Percentiles rank a stretch among this genome's conserved stretches.
Evolutionary conservation across 1,140 invertebrate genomes (phyloP).

Genomic region (Hycleus phaleratus): DNA sequence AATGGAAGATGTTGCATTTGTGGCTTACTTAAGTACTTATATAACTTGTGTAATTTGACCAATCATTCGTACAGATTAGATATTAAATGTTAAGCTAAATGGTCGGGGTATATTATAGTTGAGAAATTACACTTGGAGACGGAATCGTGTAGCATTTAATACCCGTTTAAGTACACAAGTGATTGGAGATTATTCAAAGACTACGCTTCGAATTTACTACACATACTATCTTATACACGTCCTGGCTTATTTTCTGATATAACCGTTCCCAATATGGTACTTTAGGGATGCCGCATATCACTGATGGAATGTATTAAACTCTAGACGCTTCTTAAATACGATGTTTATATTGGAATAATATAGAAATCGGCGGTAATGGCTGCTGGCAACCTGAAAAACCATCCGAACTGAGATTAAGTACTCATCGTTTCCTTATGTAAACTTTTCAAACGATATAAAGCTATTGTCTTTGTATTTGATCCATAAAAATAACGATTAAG

Average conservation of each 20-base stretch:
- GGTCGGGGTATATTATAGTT: slow-evolving; percentile 1
- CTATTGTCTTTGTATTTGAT: no score
- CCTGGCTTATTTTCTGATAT: slow-evolving; percentile 8
- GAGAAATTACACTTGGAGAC: slow-evolving; percentile 7
- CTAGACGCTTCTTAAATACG: slow-evolving; percentile 1
- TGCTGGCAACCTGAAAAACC: no score
- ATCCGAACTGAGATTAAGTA: no score
- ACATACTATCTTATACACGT: not conserved
- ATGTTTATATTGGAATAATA: slow-evolving; percentile 1
- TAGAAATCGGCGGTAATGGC: not conserved
- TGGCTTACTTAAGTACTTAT: slow-evolving; percentile 3
- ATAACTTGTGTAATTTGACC: slow-evolving; percentile 5
- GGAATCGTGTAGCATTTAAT: not conserved
- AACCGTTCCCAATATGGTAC: slow-evolving; percentile 11
- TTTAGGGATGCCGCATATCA: slow-evolving; percentile 11
- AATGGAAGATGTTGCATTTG: no score
- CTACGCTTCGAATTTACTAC: not conserved
- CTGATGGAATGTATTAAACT: slow-evolving; percentile 13
- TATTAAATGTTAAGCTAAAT: slow-evolving; percentile 3
- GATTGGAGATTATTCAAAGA: slow-evolving; percentile 15
- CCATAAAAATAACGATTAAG: no score
- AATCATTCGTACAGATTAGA: slow-evolving; percentile 13
- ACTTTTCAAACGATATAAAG: no score
- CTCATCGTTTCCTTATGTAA: no score
- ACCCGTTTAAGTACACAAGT: slow-evolving; percentile 4